Base-by-base conservation (phyloP, 2,113 vertebrate species). In the Lophotis ruficrista region DNA sequence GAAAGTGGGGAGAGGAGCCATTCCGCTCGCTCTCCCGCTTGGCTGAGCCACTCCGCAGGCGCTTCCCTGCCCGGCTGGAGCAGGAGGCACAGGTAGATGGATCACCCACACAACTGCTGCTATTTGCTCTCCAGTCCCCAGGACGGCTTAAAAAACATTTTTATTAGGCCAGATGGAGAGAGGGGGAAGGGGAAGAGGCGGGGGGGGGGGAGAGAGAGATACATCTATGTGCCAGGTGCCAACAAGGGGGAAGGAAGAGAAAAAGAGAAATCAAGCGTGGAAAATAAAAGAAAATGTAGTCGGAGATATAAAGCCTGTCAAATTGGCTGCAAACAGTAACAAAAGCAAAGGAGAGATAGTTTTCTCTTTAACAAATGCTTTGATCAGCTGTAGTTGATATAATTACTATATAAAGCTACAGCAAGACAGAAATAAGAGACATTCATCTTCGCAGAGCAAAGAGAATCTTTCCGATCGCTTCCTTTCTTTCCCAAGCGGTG, bases 361-460 rank as follows among this genome's bases (percentile, higher is more conserved):
- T 98, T 97, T 98, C 98, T 96, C 97, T 97, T 97, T 98, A 98
- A 98, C 98, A 98, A 98, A 97, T 98, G 97, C 98, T 98, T 98
- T 98, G 98, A 98, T 98, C 98, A 97, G 95, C 96, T 93, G 90
- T 93, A 96, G 97, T 97, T 98, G 97, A 98, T 98, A 97, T 98
- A 98, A 98, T 98, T 98, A 98, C 97, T 98, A 98, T 94, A 98
- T 97, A 97, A 98, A 98, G 97, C 97, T 97, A 73, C 96, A 95
- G 97, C 89, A 96, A 97, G 97, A 97, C 97, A 97, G 96, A 97
- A 97, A 97, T 96, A 97, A 97, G 97, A 98, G 80, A 95, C 96
- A 95, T 93, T 97, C 96, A 97, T 97, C 93, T 96, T 91, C 20
- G 18, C 18, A 56, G 80, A 97, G 94, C 86, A 84, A 86, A 87